Evolutionary conservation across 2,113 vertebrate genomes (phyloP).

Genomic region (Equus quagga): DNA sequence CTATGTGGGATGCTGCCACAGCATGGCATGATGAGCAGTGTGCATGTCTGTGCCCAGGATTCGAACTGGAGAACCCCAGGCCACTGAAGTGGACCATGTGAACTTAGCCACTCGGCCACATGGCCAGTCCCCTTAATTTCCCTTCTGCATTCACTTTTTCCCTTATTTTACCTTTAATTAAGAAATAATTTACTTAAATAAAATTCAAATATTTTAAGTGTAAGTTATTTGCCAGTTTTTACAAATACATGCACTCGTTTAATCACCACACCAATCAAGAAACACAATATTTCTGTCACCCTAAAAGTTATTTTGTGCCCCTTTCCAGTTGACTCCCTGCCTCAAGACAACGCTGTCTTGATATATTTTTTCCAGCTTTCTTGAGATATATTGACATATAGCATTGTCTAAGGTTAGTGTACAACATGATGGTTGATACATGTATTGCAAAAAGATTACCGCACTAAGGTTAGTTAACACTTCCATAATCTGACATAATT

Average conservation of each 20-base stretch:
- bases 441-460: neutral
- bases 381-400: neutral
- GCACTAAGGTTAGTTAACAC: neutral
- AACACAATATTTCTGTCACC: neutral
- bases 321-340: neutral
- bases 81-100: too few relatives aligned
- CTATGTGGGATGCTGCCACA: too few relatives aligned
- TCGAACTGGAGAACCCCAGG: too few relatives aligned
- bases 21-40: too few relatives aligned
- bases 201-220: neutral
- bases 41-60: too few relatives aligned
- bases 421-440: neutral
- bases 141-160: too few relatives aligned
- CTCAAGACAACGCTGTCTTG: too few relatives aligned
- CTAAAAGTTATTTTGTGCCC: neutral
- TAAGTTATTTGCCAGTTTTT: neutral
- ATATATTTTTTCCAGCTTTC: neutral
- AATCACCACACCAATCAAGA: neutral
- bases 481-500: neutral
- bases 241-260: neutral
- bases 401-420: neutral
- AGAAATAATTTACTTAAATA: neutral
- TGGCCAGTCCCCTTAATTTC: too few relatives aligned
- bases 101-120: too few relatives aligned
- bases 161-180: neutral